Evolutionary conservation across 2,888 invertebrate genomes (phyloP), one percentile per base, ranked within the genome.

Genomic region (Eilema caniola): DNA sequence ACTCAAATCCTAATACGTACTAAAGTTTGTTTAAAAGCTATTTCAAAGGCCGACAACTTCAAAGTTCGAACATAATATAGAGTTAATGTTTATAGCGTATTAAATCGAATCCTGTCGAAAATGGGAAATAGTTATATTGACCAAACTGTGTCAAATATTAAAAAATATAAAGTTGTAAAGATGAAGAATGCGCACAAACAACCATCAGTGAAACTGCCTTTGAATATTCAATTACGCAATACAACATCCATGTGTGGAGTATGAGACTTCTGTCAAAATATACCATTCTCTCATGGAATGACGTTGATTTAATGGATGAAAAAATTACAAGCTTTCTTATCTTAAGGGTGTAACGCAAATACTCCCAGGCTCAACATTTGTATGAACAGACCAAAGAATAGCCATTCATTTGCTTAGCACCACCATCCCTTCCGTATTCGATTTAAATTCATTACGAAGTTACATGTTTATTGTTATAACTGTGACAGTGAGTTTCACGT

Each of bases 401-500:
- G 69, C 61, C 70, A 37, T 59, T 80, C 72, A 47, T 25, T 53
- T 53, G 70, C 73, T 74, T 75, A 74, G 74, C 71, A 77, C n/a
- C 14, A 31, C 20, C 66, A 67, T 75, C 65, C 81, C 82, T 82
- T 73, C 67, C 59, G 68, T 73, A 75, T 74, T 66, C 37, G 8
- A 62, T 70, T 78, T 71, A 74, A 77, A 82, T 77, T 79, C 73
- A 79, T 79, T 79, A 75, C 63, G 33, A 71, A 76, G 68, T 73
- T 77, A 73, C 71, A 72, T 69, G 57, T 69, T 65, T 71, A 80
- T 85, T 83, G 77, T 84, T 81, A 78, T 62, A 72, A 77, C 76
- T 79, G 79, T 78, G 77, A 84, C 81, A 57, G 16, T 16, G 8
- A 82, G 81, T 83, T 84, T 83, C 76, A 81, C 77, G 74, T 82